phyloP scores from a whole-genome alignment of 1,140 invertebrate genomes.

The Halyomorpha halys region DNA sequence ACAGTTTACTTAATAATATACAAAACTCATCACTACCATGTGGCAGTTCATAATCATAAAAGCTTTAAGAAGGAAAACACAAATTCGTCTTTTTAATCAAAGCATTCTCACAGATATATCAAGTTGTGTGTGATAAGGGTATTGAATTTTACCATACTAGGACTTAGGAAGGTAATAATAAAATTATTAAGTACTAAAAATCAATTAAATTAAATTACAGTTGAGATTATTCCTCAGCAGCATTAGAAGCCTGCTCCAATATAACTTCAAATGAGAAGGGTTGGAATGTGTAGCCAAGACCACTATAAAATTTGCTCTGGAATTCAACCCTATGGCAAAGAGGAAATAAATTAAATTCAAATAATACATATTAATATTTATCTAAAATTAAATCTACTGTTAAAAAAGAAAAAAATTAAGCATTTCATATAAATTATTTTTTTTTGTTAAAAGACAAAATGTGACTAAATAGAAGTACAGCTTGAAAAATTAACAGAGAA shows the following conservation, averaged over 20 bases:
- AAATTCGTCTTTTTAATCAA: no score
- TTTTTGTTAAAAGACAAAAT: no score
- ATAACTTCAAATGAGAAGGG: slow-evolving; percentile 93
- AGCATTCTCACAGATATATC: no score
- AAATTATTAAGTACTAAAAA: slow-evolving; percentile 9
- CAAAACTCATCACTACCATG: no score
- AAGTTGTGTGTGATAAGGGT: no score
- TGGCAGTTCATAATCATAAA: no score
- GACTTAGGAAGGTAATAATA: neutral
- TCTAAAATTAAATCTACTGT: neutral
- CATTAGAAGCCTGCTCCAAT: slow-evolving; percentile 52
- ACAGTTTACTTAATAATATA: no score
- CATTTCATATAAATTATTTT: no score
- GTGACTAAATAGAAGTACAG: no score
- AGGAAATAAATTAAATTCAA: neutral
- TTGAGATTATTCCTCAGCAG: slow-evolving; percentile 17
- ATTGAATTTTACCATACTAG: no score
- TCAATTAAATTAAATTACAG: neutral
- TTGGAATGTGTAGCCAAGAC: slow-evolving; percentile 78
- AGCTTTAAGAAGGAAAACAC: no score
- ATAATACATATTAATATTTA: neutral
- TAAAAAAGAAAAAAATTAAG: neutral
- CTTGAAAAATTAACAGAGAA: no score
- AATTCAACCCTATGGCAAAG: slow-evolving; percentile 57
- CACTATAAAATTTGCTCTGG: slow-evolving; percentile 94